Evolutionary conservation across 53 echinoderm and acorn worm genomes (phyloP).

Genomic region (Arbacia lixula): DNA sequence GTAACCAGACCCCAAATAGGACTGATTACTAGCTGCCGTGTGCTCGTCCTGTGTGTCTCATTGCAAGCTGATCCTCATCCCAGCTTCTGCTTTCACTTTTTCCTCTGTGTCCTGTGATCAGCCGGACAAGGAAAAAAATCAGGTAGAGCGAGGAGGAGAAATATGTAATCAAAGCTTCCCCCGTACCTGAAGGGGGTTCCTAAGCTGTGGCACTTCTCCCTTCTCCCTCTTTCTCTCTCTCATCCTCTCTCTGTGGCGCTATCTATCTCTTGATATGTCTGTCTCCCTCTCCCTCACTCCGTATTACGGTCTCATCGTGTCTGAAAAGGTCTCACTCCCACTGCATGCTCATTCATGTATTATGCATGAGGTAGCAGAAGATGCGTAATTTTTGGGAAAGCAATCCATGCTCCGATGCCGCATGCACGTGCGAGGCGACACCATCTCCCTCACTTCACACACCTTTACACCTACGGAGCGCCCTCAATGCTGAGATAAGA

Average conservation of each 20-base stretch:
- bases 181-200: slow-evolving; percentile 18
- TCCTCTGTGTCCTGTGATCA: too few species aligned
- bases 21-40: slow-evolving; percentile 42
- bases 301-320: too few species aligned
- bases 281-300: too few species aligned
- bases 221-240: slow-evolving; percentile 16
- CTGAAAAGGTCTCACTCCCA: too few species aligned
- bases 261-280: too few species aligned
- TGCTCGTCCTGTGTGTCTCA: slow-evolving; percentile 7
- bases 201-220: too few species aligned
- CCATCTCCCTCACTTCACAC: slow-evolving; percentile 13
- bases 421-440: slow-evolving; percentile 14
- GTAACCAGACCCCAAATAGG: slow-evolving; percentile 53
- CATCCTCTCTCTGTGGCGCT: neutral
- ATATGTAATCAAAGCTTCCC: slow-evolving; percentile 58
- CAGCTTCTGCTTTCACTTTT: too few species aligned
- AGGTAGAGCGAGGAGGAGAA: slow-evolving; percentile 46
- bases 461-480: slow-evolving; percentile 23
- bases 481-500: too few species aligned
- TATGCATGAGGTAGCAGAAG: slow-evolving; percentile 43
- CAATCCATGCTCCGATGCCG: neutral
- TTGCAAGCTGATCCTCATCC: slow-evolving; percentile 24
- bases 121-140: too few species aligned
- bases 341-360: slow-evolving; percentile 33
- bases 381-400: slow-evolving; percentile 48